Percentiles rank a stretch among this genome's conserved stretches.
phyloP scores from a whole-genome alignment of 2,113 vertebrate genomes.

The Eurystomus gularis region DNA sequence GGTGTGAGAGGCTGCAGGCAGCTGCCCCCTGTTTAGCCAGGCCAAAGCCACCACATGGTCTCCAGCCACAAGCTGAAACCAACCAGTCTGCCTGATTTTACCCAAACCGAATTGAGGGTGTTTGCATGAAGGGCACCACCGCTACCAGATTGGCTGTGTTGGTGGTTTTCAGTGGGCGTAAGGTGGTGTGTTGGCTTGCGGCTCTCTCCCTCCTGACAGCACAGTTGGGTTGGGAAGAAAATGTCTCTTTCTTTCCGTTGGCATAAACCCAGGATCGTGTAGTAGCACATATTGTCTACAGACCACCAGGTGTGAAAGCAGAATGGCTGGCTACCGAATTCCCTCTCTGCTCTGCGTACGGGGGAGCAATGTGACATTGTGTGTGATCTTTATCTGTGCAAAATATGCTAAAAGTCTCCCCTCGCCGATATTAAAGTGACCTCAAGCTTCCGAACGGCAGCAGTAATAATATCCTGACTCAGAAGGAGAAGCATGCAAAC shows the following conservation, averaged over 20 bases:
- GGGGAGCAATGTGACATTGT: neutral
- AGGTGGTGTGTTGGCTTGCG: neutral
- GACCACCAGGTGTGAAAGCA: constrained; percentile 31
- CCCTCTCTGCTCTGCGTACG: neutral
- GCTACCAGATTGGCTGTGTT: neutral
- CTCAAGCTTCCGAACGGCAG: neutral
- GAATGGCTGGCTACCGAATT: neutral
- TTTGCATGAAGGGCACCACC: neutral
- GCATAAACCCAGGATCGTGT: neutral
- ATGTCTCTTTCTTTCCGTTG: neutral
- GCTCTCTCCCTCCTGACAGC: neutral
- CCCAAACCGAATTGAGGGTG: neutral
- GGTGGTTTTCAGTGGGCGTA: constrained; percentile 6
- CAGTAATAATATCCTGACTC: neutral
- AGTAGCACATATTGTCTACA: constrained; percentile 5
- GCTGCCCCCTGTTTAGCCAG: neutral
- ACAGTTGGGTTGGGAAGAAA: constrained; percentile 33
- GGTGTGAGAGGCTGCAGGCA: neutral
- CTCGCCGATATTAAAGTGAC: constrained; percentile 18
- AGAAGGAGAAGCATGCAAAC: neutral
- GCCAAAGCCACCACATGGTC: neutral
- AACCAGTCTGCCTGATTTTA: neutral
- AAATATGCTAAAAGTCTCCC: constrained; percentile 3
- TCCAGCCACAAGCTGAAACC: neutral
- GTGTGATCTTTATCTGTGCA: neutral